Conservation (phyloP, 30 jellyfish, hydroid and myxozoan species). For the Rhopilema esculentum region DNA sequence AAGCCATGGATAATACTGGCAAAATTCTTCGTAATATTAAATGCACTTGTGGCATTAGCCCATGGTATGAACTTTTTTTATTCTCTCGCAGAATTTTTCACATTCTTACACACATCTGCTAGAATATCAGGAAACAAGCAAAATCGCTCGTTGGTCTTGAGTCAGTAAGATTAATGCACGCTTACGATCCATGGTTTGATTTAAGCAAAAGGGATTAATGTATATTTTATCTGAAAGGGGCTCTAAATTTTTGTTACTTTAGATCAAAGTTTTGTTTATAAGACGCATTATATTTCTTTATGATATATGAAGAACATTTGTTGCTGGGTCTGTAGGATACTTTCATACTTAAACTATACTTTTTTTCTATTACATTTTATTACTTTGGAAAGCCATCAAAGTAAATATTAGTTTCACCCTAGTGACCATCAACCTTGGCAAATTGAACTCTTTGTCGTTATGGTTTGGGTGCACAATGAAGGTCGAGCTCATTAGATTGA, state of each 20-base stretch:
- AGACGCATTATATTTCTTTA: not conserved
- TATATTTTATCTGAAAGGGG: not conserved
- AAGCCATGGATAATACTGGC: slow-evolving; percentile 72
- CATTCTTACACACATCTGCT: no score
- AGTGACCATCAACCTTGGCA: not conserved
- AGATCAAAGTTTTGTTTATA: not conserved
- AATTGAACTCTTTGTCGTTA: not conserved
- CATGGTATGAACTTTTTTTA: slow-evolving; percentile 10
- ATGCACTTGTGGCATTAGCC: slow-evolving; percentile 37
- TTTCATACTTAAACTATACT: no score
- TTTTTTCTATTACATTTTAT: no score
- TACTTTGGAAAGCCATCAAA: not conserved
- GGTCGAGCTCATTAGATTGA: slow-evolving; percentile 39
- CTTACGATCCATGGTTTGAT: not conserved
- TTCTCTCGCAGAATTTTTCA: not conserved
- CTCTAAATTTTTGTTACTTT: not conserved
- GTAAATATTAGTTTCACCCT: not conserved
- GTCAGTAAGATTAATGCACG: no score
- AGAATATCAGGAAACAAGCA: no score
- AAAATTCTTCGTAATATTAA: slow-evolving; percentile 11
- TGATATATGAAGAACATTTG: no score
- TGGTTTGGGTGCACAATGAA: slow-evolving; percentile 12
- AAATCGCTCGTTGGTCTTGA: no score
- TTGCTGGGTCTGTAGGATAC: no score
- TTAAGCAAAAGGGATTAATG: not conserved